Percentiles rank a stretch among this genome's conserved stretches.
phyloP scores from a whole-genome alignment of 2,797 vertebrate genomes.

The Tamandua tetradactyla region DNA sequence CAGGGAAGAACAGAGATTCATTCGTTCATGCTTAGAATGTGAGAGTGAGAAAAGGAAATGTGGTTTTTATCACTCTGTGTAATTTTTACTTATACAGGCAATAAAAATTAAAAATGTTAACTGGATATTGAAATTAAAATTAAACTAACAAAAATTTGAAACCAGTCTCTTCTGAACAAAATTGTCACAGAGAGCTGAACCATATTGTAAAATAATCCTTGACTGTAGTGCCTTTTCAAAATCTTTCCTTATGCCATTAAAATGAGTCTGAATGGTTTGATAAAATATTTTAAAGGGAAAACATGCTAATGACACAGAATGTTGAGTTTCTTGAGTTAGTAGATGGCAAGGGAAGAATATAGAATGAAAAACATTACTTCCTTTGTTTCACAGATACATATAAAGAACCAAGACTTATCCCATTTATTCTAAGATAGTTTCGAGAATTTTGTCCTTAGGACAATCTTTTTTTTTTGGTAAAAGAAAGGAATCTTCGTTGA shows the following conservation, averaged over 20 bases:
- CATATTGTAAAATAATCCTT: conserved; percentile 10
- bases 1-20: not conserved
- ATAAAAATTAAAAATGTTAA: not conserved
- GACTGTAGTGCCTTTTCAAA: not conserved
- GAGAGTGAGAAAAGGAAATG: not conserved
- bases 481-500: conserved; percentile 5
- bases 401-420: not conserved
- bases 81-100: conserved; percentile 39
- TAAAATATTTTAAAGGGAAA: conserved; percentile 33
- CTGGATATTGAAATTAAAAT: not conserved
- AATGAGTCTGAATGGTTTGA: not conserved
- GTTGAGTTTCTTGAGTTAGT: not conserved
- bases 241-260: conserved; percentile 21
- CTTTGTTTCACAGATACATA: not conserved
- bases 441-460: not conserved
- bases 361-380: not conserved
- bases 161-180: conserved; percentile 6
- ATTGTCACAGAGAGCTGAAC: conserved; percentile 4
- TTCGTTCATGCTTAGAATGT: not conserved
- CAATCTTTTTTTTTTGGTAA: not conserved
- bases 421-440: not conserved
- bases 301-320: not conserved
- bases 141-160: not conserved
- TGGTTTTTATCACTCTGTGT: not conserved
- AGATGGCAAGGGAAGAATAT: not conserved